Evolutionary conservation across 2,113 vertebrate species (phyloP).

Genomic region (Macquaria ambigua): DNA sequence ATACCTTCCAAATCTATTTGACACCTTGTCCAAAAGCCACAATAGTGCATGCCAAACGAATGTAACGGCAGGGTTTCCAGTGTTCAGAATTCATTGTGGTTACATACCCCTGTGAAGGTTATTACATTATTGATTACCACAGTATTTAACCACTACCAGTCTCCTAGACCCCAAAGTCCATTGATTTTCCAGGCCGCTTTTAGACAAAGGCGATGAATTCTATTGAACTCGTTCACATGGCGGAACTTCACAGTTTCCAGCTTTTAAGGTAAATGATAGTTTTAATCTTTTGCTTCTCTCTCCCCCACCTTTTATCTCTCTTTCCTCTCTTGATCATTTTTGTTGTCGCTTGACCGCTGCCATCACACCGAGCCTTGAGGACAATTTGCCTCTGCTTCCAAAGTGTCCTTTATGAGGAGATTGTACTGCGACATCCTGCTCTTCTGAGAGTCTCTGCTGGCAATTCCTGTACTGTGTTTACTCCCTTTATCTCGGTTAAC

Average conservation of each 20-base stretch:
- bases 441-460: constrained; percentile 23
- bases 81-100: constrained; percentile 41
- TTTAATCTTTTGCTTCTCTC: constrained; percentile 46
- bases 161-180: constrained; percentile 73
- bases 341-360: constrained; percentile 8
- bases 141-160: constrained; percentile 77
- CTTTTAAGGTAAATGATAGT: constrained; percentile 62
- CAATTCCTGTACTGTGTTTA: constrained; percentile 44
- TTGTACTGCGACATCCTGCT: constrained; percentile 30
- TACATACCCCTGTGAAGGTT: constrained; percentile 68
- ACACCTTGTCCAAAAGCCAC: not conserved
- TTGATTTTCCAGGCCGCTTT: constrained; percentile 74
- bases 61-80: not conserved
- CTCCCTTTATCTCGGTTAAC: constrained; percentile 51
- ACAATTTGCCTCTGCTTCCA: not conserved
- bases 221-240: constrained; percentile 62
- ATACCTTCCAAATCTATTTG: not conserved
- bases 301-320: not conserved
- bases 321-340: not conserved
- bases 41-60: not conserved
- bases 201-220: constrained; percentile 71
- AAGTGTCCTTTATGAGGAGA: constrained; percentile 30
- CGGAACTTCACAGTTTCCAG: constrained; percentile 56
- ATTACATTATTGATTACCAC: constrained; percentile 82
- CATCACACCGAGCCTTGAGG: constrained; percentile 21